These are phyloP conservation scores for Willisornis vidua DNA, from an alignment of 2,113 vertebrate genomes.

Conservation along the genomic window DNA sequence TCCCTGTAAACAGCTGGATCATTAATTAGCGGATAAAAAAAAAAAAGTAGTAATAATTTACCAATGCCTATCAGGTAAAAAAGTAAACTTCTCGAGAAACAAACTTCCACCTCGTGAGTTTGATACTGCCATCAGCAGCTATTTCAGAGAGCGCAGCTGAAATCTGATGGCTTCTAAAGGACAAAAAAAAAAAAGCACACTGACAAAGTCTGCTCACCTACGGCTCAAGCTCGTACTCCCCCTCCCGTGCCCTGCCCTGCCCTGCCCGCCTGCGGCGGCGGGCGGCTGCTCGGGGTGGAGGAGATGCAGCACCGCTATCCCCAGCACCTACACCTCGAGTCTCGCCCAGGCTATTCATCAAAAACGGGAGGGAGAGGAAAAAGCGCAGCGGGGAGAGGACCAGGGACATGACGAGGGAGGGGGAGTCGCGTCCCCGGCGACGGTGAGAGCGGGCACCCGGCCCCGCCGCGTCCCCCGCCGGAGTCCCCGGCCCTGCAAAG, in stretches of 20 bases:
- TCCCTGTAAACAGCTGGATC: slow-evolving; percentile 76
- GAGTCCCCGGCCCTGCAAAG: not conserved
- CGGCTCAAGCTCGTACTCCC: not conserved
- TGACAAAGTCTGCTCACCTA: slow-evolving; percentile 11
- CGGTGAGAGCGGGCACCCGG: not conserved
- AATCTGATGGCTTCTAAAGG: slow-evolving; percentile 16
- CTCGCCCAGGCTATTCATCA: not conserved
- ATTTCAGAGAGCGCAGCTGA: not conserved
- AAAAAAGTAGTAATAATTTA: not conserved
- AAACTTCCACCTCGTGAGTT: slow-evolving; percentile 40
- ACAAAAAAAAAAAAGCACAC: not conserved
- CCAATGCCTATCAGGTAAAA: slow-evolving; percentile 15
- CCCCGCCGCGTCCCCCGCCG: not conserved
- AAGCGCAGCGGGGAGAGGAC: not conserved
- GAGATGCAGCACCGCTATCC: not conserved
- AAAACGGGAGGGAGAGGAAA: not conserved
- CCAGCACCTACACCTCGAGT: not conserved
- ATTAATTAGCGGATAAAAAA: slow-evolving; percentile 40
- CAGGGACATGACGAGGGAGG: too few relatives aligned
- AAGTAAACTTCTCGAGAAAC: slow-evolving; percentile 62
- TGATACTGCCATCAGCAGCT: slow-evolving; percentile 19
- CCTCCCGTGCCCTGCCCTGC: not conserved
- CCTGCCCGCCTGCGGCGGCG: not conserved
- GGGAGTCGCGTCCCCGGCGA: not conserved
- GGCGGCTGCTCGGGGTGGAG: not conserved